Evolutionary conservation across 2,113 vertebrate genomes (phyloP), one percentile per base, ranked within the genome.

Genomic region (Neolamprologus caudopunctatus): DNA sequence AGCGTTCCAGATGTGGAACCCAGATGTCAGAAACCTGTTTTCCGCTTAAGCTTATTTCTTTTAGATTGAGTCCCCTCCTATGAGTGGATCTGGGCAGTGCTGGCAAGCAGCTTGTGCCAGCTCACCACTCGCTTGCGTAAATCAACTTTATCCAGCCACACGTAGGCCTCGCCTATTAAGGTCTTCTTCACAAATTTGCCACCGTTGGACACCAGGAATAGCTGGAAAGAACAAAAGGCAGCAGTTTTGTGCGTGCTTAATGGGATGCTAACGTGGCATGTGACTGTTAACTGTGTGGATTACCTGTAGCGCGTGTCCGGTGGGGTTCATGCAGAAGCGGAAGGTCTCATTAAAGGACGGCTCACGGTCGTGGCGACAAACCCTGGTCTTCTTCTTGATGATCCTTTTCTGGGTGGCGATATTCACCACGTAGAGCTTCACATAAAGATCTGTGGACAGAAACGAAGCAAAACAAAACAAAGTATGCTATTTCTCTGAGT

Each of bases 151-250:
- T 99, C 99, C 93, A 99, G 97, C 98, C 98, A 99, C 93, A 99
- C 97, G 89, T 98, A 99, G 83, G 98, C 98, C 96, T 99, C 99
- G 4, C 99, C 99, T 86, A 99, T 99, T 93, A 99, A 96, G 37
- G 98, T 99, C 96, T 99, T 99, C 97, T 99, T 99, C 95, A 99
- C 96, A 94, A 99, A 99, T 93, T 99, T 99, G 55, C 99, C 99
- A 87, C 98, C 99, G 75, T 98, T 99, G 85, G 98, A 99, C 84
- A 99, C 98, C 88, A 99, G 97, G 84, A 99, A 97, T 90, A 99
- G 97, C 99, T 99, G 95, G 57, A 37, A 45, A 80, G 16, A 80
- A 45, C 21, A 87, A n/a, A 80, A 26, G 1, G 40, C 19, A 55
- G 50, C n/a, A 16, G 11, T 6, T 40, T 51, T 78, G 45, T 78